These are phyloP conservation scores for Gryon sp. DNA, from an alignment of 1,140 invertebrate species.

Conservation along the genomic window DNA sequence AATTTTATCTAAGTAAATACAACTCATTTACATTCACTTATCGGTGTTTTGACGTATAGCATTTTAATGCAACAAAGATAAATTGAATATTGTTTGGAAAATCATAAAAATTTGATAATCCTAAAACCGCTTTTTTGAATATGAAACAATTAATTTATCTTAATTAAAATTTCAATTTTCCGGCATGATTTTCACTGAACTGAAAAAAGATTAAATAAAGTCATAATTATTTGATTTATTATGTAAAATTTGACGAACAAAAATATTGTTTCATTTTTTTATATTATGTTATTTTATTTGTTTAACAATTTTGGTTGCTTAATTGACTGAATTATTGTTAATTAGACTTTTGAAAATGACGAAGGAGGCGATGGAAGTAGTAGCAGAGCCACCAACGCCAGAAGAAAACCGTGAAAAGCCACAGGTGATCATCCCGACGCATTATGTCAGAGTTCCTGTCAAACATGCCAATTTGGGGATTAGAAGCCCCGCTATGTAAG, in stretches of 20 bases:
- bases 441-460: slow-evolving; percentile 75
- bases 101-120: too few relatives aligned
- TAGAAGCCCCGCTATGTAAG: slow-evolving; percentile 78
- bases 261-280: neutral
- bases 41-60: neutral
- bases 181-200: too few relatives aligned
- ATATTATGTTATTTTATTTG: too few relatives aligned
- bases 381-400: slow-evolving; percentile 53
- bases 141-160: too few relatives aligned
- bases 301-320: too few relatives aligned
- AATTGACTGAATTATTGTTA: too few relatives aligned
- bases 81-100: too few relatives aligned
- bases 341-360: slow-evolving; percentile 54
- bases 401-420: slow-evolving; percentile 67
- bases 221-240: neutral
- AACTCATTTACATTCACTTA: neutral
- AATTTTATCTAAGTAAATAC: slow-evolving; percentile 49
- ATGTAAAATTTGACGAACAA: too few relatives aligned
- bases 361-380: slow-evolving; percentile 64
- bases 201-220: too few relatives aligned
- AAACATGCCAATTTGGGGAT: slow-evolving; percentile 79
- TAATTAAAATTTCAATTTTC: too few relatives aligned
- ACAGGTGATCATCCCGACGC: slow-evolving; percentile 37
- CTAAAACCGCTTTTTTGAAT: too few relatives aligned
- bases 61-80: too few relatives aligned